Evolutionary conservation across 2,797 vertebrate species (phyloP).

Genomic region (Aplochiton taeniatus): DNA sequence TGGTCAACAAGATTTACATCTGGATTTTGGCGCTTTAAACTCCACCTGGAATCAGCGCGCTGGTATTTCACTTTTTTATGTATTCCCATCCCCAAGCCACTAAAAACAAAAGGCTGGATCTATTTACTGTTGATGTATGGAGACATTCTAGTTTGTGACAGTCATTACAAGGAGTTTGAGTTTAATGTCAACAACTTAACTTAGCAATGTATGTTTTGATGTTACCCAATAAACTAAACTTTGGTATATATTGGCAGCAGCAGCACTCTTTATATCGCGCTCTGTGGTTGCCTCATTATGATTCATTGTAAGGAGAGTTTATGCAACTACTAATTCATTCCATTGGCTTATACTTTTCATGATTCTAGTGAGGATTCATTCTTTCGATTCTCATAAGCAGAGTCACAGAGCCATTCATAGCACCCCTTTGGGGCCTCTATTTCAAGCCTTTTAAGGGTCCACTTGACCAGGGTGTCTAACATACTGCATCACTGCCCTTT

Average conservation of each 20-base stretch:
- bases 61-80: not conserved
- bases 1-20: conserved; percentile 10
- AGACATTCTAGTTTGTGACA: not conserved
- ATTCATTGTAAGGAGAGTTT: not conserved
- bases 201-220: not conserved
- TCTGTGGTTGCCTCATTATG: not conserved
- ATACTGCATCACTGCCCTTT: conserved; percentile 10
- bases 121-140: not conserved
- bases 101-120: no score
- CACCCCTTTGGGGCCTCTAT: conserved; percentile 4
- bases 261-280: not conserved
- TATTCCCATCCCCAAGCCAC: no score
- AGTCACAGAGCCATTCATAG: conserved; percentile 1
- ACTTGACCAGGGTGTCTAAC: conserved; percentile 4
- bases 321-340: not conserved
- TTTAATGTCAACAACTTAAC: not conserved
- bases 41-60: not conserved
- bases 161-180: not conserved
- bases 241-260: not conserved
- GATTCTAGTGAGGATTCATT: conserved; percentile 5
- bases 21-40: conserved; percentile 7
- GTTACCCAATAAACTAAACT: not conserved
- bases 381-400: conserved; percentile 3
- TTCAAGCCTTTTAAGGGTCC: conserved; percentile 3
- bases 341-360: conserved; percentile 16